Evolutionary conservation across 2,113 vertebrate genomes (phyloP).

Genomic region (Sterna hirundo): DNA sequence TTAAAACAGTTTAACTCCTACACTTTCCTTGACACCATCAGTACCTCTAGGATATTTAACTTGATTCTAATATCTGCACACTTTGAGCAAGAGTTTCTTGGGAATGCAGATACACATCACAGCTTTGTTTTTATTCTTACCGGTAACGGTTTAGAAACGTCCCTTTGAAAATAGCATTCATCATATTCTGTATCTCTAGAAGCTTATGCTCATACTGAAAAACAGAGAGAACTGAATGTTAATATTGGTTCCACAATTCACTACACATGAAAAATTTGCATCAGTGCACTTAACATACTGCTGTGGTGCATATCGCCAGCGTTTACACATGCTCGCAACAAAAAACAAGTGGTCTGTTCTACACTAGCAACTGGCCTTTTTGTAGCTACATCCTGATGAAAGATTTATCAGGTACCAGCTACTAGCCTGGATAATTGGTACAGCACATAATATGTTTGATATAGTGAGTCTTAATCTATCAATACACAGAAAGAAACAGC

Average conservation of each 20-base stretch:
- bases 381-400: not conserved
- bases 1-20: not conserved
- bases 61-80: not conserved
- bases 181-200: slow-evolving; percentile 85
- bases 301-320: not conserved
- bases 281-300: not conserved
- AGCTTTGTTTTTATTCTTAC: slow-evolving; percentile 66
- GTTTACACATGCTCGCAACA: not conserved
- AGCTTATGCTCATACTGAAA: slow-evolving; percentile 83
- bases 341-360: not conserved
- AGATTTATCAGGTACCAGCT: not conserved
- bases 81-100: not conserved
- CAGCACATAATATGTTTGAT: not conserved
- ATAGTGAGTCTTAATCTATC: not conserved
- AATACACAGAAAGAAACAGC: not conserved
- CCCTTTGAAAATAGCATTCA: slow-evolving; percentile 88
- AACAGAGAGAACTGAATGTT: slow-evolving; percentile 15
- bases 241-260: not conserved
- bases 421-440: not conserved
- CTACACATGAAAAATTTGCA: not conserved
- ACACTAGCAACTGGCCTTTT: not conserved
- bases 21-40: not conserved
- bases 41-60: not conserved
- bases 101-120: not conserved
- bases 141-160: slow-evolving; percentile 88